Evolutionary conservation across 2,888 invertebrate species (phyloP), one percentile per base, ranked within the genome.

Genomic region (Trachelus iudaicus): DNA sequence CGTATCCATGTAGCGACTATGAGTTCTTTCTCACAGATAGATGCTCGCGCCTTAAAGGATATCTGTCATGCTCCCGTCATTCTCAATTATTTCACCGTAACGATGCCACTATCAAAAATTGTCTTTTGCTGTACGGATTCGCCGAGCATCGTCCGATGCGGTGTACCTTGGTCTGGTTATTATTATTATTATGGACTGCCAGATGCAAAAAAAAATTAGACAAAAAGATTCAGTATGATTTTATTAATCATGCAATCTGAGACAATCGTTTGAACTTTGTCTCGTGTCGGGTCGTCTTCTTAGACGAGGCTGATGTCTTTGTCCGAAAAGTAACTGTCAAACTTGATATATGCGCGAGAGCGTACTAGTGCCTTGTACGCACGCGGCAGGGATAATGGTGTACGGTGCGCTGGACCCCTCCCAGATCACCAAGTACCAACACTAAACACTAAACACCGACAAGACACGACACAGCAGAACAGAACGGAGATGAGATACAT

Each of bases 401-500:
- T 15, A 33, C 69, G 35, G 15, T 77, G 30, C 76, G 76, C 76
- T 81, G 77, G 81, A 81, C 84, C 82, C 82, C 84, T 83, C 82
- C 83, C 84, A 82, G 82, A 75, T 79, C 80, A 79, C 79, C 79
- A 76, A 81, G 82, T 79, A 82, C 80, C 80, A 80, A 82, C 82
- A 84, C 87, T 82, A 85, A 86, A 84, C 85, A 83, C 86, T 84
- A 87, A 86, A 85, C 84, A 83, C 83, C 81, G 83, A 81, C 81
- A 81, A 80, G 80, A 75, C 35, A 74, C 78, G 79, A 76, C 79
- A 76, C 76, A 74, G 69, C 79, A 69, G 69, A 73, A 35, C 73
- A 34, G 75, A 74, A 82, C 86, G 85, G 81, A 87, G 89, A 90
- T 90, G 90, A 91, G 91, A 91, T 91, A 91, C 90, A 91, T 91